These are phyloP conservation scores for Sylvilagus bachmani DNA, from an alignment of 2,113 vertebrate species.

Conservation along the genomic window DNA sequence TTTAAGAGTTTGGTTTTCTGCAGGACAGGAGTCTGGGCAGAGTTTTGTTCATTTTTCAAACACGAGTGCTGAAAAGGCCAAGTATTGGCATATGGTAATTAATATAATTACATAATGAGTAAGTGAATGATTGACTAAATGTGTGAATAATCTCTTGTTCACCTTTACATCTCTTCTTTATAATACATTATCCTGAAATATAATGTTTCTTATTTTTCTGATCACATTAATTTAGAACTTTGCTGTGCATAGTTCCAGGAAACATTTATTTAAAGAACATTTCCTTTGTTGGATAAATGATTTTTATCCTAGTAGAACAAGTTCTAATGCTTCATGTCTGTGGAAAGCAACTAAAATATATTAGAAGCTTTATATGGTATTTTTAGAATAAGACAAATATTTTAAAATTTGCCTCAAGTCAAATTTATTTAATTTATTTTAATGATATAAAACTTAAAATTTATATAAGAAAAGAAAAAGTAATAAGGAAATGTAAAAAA, in stretches of 20 bases:
- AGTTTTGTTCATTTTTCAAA: background rate
- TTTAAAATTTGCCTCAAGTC: slow-evolving; percentile 52
- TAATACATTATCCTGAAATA: slow-evolving; percentile 43
- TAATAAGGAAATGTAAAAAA: slow-evolving; percentile 62
- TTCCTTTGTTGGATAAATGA: slow-evolving; percentile 25
- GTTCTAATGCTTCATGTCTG: background rate
- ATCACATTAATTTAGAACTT: slow-evolving; percentile 58
- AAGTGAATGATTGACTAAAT: slow-evolving; percentile 21
- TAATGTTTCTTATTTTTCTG: background rate
- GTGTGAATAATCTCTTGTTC: background rate
- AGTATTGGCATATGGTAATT: background rate
- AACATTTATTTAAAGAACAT: slow-evolving; percentile 15
- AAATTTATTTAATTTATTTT: slow-evolving; percentile 68
- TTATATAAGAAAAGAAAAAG: slow-evolving; percentile 57
- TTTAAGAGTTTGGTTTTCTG: slow-evolving; percentile 23
- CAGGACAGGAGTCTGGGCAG: background rate
- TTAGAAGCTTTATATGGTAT: slow-evolving; percentile 55
- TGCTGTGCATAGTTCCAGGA: background rate
- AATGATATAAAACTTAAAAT: slow-evolving; percentile 53
- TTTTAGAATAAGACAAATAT: slow-evolving; percentile 48
- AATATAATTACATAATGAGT: background rate
- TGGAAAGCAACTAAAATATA: background rate
- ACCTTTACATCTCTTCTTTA: background rate
- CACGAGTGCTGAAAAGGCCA: background rate
- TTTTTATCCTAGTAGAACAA: slow-evolving; percentile 37